Conservation (phyloP, 2,888 invertebrate species). For the Netelia fuscicornis region DNA sequence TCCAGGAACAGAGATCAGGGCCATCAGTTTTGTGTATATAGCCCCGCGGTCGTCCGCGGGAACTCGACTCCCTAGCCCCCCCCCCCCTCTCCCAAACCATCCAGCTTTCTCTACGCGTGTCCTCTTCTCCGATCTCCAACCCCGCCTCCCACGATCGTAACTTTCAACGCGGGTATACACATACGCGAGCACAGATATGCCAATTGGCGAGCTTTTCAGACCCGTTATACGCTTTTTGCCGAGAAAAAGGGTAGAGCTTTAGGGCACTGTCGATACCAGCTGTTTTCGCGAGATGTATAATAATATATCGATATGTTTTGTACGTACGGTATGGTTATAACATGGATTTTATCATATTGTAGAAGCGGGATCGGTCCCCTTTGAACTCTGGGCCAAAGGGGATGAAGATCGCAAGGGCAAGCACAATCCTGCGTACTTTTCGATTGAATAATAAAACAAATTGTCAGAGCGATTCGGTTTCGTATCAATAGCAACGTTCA, state of each 20-base stretch:
- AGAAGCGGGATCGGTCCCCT: too few species aligned
- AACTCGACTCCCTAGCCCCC: slow-evolving; percentile 21
- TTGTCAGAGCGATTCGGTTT: too few species aligned
- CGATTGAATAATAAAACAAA: too few species aligned
- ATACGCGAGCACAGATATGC: neutral
- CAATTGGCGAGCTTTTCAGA: neutral
- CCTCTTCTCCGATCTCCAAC: neutral
- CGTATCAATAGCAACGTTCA: too few species aligned
- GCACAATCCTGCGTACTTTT: too few species aligned
- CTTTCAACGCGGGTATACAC: neutral
- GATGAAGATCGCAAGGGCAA: too few species aligned
- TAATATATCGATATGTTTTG: neutral
- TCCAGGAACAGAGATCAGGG: slow-evolving; percentile 6
- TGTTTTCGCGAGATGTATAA: neutral
- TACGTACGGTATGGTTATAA: too few species aligned
- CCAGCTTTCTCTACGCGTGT: neutral
- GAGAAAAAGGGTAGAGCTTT: neutral
- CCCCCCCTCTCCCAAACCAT: neutral
- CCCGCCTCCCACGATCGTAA: neutral
- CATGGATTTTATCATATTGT: too few species aligned
- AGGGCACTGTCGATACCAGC: slow-evolving; percentile 25
- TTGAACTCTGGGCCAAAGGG: too few species aligned
- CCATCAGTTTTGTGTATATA: slow-evolving; percentile 9
- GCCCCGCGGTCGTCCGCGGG: slow-evolving; percentile 3
- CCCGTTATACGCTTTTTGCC: too few species aligned